Evolutionary conservation across 2,113 vertebrate genomes (phyloP).

Genomic region (Uria aalge): DNA sequence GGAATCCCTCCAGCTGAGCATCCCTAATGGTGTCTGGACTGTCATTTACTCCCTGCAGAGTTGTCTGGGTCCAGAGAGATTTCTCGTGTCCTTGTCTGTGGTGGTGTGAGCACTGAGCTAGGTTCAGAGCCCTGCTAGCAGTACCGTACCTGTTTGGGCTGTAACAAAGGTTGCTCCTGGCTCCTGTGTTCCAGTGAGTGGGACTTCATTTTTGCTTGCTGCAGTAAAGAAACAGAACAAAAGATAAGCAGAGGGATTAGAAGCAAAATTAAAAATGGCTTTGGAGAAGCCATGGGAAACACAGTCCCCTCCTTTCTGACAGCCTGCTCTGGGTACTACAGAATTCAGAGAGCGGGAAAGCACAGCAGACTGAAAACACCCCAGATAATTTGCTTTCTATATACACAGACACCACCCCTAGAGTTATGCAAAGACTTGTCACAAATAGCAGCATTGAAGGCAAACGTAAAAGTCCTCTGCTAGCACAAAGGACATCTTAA

Average conservation of each 20-base stretch:
- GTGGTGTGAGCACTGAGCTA: neutral
- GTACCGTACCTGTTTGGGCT: constrained; percentile 89
- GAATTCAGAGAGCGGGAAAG: neutral
- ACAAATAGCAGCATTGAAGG: neutral
- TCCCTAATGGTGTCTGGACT: constrained; percentile 8
- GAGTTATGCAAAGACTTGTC: neutral
- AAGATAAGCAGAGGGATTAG: neutral
- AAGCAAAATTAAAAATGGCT: constrained; percentile 7
- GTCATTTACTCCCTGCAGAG: constrained; percentile 22
- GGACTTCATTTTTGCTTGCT: constrained; percentile 89
- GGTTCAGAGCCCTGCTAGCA: neutral
- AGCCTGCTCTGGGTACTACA: neutral
- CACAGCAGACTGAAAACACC: neutral
- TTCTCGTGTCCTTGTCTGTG: neutral
- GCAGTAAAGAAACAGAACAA: constrained; percentile 36
- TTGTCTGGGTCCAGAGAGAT: neutral
- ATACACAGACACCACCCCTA: neutral
- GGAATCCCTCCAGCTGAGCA: constrained; percentile 6
- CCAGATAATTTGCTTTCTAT: neutral
- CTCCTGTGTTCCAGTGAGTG: constrained; percentile 87
- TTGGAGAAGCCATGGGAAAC: neutral
- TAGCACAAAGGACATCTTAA: neutral
- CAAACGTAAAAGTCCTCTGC: neutral
- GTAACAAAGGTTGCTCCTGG: constrained; percentile 85
- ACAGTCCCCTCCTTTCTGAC: neutral